These are phyloP conservation scores for Ceratina australensis DNA, from an alignment of 1,140 invertebrate species.

Conservation along the genomic window DNA sequence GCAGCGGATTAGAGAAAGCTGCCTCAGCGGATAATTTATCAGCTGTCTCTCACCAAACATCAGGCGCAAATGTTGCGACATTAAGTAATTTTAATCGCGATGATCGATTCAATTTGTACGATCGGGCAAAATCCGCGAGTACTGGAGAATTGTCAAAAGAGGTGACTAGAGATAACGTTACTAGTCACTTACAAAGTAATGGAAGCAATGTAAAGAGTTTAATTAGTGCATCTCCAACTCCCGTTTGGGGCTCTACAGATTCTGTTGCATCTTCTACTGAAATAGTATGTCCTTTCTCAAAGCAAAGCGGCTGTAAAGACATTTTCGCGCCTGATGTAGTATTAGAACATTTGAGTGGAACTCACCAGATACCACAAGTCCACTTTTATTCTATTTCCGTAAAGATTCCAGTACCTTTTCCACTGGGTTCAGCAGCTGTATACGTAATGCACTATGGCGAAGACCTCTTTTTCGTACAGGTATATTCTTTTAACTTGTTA, in stretches of 20 bases:
- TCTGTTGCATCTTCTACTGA: constrained; percentile 60
- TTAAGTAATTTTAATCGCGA: constrained; percentile 50
- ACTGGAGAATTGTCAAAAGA: constrained; percentile 71
- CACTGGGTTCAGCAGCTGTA: constrained; percentile 65
- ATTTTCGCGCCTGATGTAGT: constrained; percentile 57
- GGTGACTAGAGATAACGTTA: constrained; percentile 11
- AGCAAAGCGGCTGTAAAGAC: constrained; percentile 61
- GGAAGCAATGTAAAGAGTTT: constrained; percentile 29
- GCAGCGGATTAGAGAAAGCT: constrained; percentile 65
- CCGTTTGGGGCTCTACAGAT: constrained; percentile 72
- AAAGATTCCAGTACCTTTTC: constrained; percentile 68
- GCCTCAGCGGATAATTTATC: constrained; percentile 74
- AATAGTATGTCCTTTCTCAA: constrained; percentile 69
- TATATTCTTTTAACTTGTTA: constrained; percentile 42
- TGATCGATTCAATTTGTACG: constrained; percentile 57
- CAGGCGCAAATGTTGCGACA: not conserved
- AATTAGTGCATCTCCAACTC: constrained; percentile 54
- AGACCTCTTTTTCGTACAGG: constrained; percentile 74
- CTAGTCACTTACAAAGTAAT: constrained; percentile 13
- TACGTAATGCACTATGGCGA: constrained; percentile 69
- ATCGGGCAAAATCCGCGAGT: constrained; percentile 74
- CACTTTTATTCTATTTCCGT: constrained; percentile 68
- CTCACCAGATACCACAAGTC: constrained; percentile 67
- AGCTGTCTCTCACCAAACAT: constrained; percentile 18
- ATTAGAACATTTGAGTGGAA: constrained; percentile 68